Evolutionary conservation across 2,888 invertebrate species (phyloP).

Genomic region (Aporophyla nigra): DNA sequence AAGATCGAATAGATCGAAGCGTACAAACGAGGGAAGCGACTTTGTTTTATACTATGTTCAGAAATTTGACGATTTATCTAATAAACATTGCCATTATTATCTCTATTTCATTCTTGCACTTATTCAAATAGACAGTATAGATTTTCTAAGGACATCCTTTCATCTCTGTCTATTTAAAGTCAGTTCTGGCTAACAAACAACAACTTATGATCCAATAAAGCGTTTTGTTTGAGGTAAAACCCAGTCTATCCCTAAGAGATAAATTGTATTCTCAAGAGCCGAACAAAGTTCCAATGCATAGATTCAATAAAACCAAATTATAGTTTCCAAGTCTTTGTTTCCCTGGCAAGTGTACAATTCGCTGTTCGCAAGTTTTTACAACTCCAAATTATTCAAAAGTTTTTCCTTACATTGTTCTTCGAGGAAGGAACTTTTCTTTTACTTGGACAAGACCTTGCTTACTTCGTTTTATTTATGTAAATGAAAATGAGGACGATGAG

Average conservation of each 20-base stretch:
- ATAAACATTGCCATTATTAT: neutral
- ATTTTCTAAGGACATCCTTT: neutral
- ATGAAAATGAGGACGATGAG: neutral
- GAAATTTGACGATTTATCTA: too few relatives aligned
- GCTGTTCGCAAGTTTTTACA: conserved; percentile 46
- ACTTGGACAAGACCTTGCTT: conserved; percentile 1
- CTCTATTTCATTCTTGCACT: neutral
- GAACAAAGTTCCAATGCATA: conserved; percentile 35
- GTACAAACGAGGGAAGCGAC: too few relatives aligned
- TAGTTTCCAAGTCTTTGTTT: conserved; percentile 48
- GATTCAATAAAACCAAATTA: conserved; percentile 50
- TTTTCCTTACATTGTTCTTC: conserved; percentile 18
- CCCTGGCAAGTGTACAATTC: conserved; percentile 42
- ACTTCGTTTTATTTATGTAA: neutral
- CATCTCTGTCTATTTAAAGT: neutral
- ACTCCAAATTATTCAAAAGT: conserved; percentile 48
- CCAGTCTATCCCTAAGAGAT: conserved; percentile 2
- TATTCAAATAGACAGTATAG: too few relatives aligned
- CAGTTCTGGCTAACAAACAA: neutral
- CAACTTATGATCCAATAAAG: conserved; percentile 1
- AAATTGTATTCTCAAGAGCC: conserved; percentile 23
- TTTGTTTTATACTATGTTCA: too few relatives aligned
- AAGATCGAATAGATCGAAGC: too few relatives aligned
- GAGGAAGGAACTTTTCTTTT: conserved; percentile 30
- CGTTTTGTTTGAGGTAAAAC: neutral